Conservation (phyloP, 2,797 vertebrate genomes). For the Helicolenus hilgendorfi region DNA sequence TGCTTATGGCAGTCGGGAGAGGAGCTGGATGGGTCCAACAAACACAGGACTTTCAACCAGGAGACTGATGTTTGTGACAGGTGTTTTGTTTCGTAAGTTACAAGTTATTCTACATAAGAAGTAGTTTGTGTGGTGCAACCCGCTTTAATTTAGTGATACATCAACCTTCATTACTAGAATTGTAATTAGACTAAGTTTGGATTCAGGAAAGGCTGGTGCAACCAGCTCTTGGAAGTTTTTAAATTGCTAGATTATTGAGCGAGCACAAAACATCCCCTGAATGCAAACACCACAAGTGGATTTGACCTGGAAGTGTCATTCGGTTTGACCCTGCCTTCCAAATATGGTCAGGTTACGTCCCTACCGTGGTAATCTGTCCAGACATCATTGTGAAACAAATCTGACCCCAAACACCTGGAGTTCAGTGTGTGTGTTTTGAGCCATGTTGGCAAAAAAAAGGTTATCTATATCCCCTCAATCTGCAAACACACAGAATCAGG, state of each 20-base stretch:
- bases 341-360: neutral
- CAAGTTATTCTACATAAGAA: neutral
- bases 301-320: constrained; percentile 4
- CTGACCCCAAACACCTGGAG: constrained; percentile 21
- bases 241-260: neutral
- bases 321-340: neutral
- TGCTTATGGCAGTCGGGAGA: no score
- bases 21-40: no score
- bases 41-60: no score
- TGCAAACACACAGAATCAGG: constrained; percentile 12
- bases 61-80: no score
- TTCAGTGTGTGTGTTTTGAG: neutral
- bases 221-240: neutral
- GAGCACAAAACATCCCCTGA: neutral
- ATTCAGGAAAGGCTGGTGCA: neutral
- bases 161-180: neutral
- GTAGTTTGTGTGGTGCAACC: neutral
- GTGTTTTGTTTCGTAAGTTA: no score
- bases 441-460: neutral
- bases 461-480: constrained; percentile 5
- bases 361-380: constrained; percentile 20
- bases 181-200: neutral
- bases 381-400: constrained; percentile 21
- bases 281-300: neutral
- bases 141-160: neutral